Evolutionary conservation across 2,888 invertebrate species (phyloP), one percentile per base, ranked within the genome.

Genomic region (Osmoderma eremita): DNA sequence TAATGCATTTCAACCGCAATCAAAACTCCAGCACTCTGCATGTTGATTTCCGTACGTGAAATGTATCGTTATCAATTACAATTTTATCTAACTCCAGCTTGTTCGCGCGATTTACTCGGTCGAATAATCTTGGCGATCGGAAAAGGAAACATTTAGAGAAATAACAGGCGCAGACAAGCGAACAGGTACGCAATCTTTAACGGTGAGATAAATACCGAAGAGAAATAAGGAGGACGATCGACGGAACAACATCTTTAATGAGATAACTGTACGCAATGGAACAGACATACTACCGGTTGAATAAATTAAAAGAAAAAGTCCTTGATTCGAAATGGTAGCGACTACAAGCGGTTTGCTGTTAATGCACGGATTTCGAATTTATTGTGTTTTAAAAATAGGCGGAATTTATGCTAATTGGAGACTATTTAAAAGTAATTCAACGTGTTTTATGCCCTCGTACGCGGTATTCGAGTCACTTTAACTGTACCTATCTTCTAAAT

Each of bases 201-300:
- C 50, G 13, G 50, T 51, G 15, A 53, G 53, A 53, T 38, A 53
- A 0, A 53, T 20, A 39, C 39, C 15, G 12, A 24, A n/a, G 17
- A 53, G 15, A 53, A 30, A 38, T 30, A 30, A 0, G 38, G 5
- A 18, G 13, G n/a, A 30, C 6, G 42, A 42, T n/a, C 5, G 6
- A 3, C 42, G 42, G 4, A 17, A 42, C 18, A 53, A 53, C 36
- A 38, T 15, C 1, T 18, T 20, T 38, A 53, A 53, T 53, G 53
- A 53, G 53, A 53, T 53, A 53, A 53, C 53, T 53, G 53, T 53
- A 53, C 18, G 10, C 38, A 53, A 53, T 53, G 53, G n/a, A n/a
- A n/a, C n/a, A 38, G 17, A 20, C 50, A 12, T 38, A 39, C 18
- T 53, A 10, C n/a, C 12, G n/a, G 8, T 30, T 30, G 13, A 30